Base-by-base conservation (phyloP, 2,888 invertebrate genomes). In the Leptopilina myrica region DNA sequence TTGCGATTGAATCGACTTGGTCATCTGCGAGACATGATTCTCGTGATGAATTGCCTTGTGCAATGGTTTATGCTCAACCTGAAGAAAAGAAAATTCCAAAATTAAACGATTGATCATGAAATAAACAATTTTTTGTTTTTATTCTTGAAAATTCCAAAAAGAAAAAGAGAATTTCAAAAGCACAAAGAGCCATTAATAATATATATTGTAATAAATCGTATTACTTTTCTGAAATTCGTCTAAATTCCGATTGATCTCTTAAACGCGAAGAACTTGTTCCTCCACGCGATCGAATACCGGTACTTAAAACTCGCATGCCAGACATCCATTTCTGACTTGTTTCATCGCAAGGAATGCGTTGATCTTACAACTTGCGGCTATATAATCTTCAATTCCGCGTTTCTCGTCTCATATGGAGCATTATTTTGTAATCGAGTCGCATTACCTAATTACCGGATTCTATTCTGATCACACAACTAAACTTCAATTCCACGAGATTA, bases 1-100 rank as follows among this genome's bases (percentile, higher is more conserved):
- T 81, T 91, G 91, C 56, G 91, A 90, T 78, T 91, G 91, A 65
- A 92, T 91, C 62, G 91, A 88, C 81, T 91, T 92, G 64, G 91
- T 88, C 76, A 92, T 91, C 80, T 91, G 91, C 7, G 89, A 90
- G 12, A 92, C 91, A 84, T 92, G 91, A 78, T 90, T 91, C 77
- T 91, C 91, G 78, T 91, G 91, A 79, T 91, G 91, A 73, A 83
- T 81, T 79, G 87, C 79, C 82, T 90, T 91, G 84, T 90, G 90
- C 56, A 83, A 78, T 5, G 91, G 87, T 79, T 91, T 92, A 75
- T 92, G 91, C 59, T 91, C 91, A 84, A 91, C 87, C 91, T 92
- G 88, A 5, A 86, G 84, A n/a, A n/a, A 49, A 11, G 40, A 75
- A 62, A 62, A 15, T n/a, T n/a, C n/a, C 5, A 59, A n/a, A 15